These are phyloP conservation scores for Cremastobaeus sp. DNA, from an alignment of 2,888 invertebrate genomes.

Conservation along the genomic window DNA sequence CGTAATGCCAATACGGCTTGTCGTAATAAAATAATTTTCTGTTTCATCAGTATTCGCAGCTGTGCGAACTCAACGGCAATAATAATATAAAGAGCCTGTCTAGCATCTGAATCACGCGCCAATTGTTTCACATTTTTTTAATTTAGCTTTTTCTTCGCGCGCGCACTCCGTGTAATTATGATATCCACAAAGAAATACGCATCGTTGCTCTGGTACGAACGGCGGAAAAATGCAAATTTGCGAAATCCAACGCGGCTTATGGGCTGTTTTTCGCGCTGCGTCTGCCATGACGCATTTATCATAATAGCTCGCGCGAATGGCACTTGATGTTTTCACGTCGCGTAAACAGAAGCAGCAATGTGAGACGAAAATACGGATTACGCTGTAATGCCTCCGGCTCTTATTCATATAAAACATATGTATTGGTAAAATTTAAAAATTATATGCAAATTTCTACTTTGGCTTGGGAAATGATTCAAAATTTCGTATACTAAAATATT, in stretches of 20 bases:
- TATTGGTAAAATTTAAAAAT: conserved; percentile 22
- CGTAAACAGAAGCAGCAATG: conserved; percentile 45
- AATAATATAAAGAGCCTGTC: conserved; percentile 21
- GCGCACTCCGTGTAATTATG: conserved; percentile 44
- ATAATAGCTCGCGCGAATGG: conserved; percentile 55
- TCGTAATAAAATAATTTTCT: conserved; percentile 14
- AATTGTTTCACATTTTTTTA: conserved; percentile 46
- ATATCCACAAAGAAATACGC: conserved; percentile 55
- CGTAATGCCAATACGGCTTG: conserved; percentile 5
- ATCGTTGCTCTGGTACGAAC: conserved; percentile 43
- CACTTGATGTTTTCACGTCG: conserved; percentile 50
- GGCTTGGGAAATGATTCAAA: too few species aligned
- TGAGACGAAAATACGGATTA: conserved; percentile 53
- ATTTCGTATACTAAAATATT: too few species aligned
- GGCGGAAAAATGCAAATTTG: conserved; percentile 63
- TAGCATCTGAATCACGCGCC: conserved; percentile 31
- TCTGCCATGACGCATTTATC: conserved; percentile 56
- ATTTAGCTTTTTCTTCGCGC: conserved; percentile 28
- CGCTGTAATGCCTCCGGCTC: conserved; percentile 26
- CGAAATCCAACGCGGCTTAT: conserved; percentile 56
- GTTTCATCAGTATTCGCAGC: conserved; percentile 26
- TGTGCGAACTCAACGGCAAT: not conserved
- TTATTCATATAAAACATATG: conserved; percentile 18
- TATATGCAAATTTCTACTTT: not conserved
- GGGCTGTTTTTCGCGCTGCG: conserved; percentile 52